Conservation (phyloP, 2,888 invertebrate species). For the Epinotia bilunana region DNA sequence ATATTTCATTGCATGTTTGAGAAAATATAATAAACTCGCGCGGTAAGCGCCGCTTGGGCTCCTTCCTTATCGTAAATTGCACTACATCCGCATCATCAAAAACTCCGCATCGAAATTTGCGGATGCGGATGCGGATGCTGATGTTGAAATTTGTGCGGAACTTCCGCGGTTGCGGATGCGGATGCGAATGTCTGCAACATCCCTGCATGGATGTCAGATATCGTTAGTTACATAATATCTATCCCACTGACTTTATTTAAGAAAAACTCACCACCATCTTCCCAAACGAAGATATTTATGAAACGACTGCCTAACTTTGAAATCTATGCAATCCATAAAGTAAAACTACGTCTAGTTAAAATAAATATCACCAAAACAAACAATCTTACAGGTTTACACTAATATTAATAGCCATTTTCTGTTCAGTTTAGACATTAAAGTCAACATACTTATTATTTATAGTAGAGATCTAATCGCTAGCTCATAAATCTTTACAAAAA, state of each 20-base stretch:
- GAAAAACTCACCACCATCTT: neutral
- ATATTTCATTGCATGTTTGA: too few relatives aligned
- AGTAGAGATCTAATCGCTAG: constrained; percentile 39
- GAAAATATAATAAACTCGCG: too few relatives aligned
- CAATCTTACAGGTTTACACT: constrained; percentile 36
- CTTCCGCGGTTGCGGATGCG: too few relatives aligned
- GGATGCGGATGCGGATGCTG: too few relatives aligned
- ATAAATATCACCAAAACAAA: constrained; percentile 38
- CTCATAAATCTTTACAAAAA: constrained; percentile 40
- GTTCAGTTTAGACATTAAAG: constrained; percentile 42
- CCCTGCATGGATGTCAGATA: neutral
- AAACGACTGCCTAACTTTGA: constrained; percentile 1
- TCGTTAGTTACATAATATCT: neutral
- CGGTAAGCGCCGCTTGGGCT: too few relatives aligned
- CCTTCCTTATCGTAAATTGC: too few relatives aligned
- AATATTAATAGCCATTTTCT: constrained; percentile 40
- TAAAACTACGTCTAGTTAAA: constrained; percentile 22
- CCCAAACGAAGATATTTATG: constrained; percentile 1
- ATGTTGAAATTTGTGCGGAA: too few relatives aligned
- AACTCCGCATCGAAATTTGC: too few relatives aligned
- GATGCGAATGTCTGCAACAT: too few relatives aligned
- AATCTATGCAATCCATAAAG: constrained; percentile 34
- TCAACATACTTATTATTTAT: constrained; percentile 44
- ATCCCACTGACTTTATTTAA: neutral
- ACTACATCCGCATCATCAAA: too few relatives aligned